phyloP scores from a whole-genome alignment of 2,888 invertebrate species.

The Ormyrus thymus region DNA sequence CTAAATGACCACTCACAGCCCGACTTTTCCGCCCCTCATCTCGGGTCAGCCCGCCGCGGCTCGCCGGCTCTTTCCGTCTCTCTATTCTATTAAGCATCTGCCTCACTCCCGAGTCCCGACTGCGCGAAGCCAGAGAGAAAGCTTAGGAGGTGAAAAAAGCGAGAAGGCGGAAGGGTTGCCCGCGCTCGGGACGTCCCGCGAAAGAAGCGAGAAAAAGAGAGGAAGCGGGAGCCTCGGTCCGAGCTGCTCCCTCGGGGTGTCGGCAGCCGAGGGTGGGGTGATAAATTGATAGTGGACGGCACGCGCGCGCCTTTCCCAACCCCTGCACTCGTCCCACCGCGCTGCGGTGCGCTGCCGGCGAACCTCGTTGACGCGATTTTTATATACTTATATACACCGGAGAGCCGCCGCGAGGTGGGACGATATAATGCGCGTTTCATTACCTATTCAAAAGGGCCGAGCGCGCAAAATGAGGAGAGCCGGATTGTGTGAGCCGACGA shows the following conservation, averaged over 20 bases:
- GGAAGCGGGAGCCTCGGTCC: constrained; percentile 60
- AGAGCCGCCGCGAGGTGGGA: constrained; percentile 2
- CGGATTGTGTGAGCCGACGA: background rate
- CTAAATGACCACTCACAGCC: constrained; percentile 32
- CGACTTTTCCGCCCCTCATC: background rate
- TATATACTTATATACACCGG: background rate
- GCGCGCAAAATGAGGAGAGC: constrained; percentile 35
- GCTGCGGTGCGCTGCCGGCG: too few relatives aligned
- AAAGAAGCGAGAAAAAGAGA: constrained; percentile 64
- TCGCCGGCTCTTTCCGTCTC: background rate
- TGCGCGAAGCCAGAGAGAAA: constrained; percentile 36
- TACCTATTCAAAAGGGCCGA: constrained; percentile 44
- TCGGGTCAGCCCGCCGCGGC: background rate
- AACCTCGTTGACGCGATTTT: constrained; percentile 14
- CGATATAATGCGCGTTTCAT: constrained; percentile 55
- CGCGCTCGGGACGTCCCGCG: constrained; percentile 55
- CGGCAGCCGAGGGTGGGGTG: constrained; percentile 61
- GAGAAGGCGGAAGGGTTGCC: constrained; percentile 49
- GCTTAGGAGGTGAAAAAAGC: constrained; percentile 31
- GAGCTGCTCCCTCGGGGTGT: constrained; percentile 47
- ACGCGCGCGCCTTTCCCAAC: constrained; percentile 61
- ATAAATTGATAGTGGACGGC: constrained; percentile 74
- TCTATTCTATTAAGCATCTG: background rate
- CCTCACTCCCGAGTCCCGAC: background rate
- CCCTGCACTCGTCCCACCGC: background rate